These are phyloP conservation scores for Chrosomus eos DNA, from an alignment of 2,797 vertebrate genomes.

Conservation along the genomic window DNA sequence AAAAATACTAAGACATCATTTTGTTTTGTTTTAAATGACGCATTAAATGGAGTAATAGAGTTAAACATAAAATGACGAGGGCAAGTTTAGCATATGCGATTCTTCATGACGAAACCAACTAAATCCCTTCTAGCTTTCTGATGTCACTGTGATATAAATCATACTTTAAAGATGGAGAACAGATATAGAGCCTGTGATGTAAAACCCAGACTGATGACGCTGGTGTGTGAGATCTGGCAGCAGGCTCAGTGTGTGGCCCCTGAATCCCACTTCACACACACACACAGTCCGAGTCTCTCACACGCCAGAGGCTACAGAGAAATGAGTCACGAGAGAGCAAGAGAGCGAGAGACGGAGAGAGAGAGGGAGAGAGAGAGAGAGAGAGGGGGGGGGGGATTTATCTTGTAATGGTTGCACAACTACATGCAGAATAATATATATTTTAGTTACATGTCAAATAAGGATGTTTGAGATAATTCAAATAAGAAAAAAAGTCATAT, in stretches of 20 bases:
- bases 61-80: background rate
- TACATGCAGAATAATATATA: background rate
- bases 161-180: slow-evolving; percentile 10
- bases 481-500: background rate
- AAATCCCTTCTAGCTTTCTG: background rate
- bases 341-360: too few relatives aligned
- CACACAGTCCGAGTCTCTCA: slow-evolving; percentile 10
- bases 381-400: background rate
- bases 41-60: too few relatives aligned
- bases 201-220: slow-evolving; percentile 13
- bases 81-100: background rate
- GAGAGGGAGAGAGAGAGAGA: too few relatives aligned
- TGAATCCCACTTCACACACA: background rate
- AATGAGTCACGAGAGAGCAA: slow-evolving; percentile 31
- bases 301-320: slow-evolving; percentile 41
- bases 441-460: background rate
- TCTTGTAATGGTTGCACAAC: background rate
- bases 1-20: background rate
- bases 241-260: slow-evolving; percentile 29
- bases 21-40: too few relatives aligned
- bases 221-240: background rate
- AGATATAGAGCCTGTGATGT: background rate
- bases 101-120: background rate
- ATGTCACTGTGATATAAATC: background rate
- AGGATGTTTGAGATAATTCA: background rate